Evolutionary conservation across 2,797 vertebrate species (phyloP).

Genomic region (Cephalopachus bancanus): DNA sequence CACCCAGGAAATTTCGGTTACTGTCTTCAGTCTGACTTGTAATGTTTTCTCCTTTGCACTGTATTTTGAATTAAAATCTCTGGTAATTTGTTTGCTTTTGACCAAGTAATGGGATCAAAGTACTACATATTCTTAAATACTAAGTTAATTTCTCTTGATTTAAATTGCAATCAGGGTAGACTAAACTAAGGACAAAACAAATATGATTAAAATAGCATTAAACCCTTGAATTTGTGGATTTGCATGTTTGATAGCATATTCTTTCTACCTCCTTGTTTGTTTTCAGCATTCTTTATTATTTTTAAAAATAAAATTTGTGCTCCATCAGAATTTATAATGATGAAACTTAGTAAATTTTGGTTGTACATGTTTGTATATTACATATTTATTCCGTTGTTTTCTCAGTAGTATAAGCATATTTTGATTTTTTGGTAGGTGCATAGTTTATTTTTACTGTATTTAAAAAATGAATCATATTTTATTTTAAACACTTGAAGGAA

Average conservation of each 20-base stretch:
- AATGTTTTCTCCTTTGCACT: slow-evolving; percentile 32
- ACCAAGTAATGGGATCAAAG: not conserved
- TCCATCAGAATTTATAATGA: slow-evolving; percentile 30
- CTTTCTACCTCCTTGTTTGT: not conserved
- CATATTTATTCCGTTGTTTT: not conserved
- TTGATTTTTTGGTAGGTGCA: not conserved
- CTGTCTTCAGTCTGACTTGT: not conserved
- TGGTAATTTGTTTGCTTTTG: slow-evolving; percentile 17
- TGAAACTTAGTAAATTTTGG: slow-evolving; percentile 43
- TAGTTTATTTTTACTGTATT: slow-evolving; percentile 59
- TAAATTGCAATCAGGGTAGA: not conserved
- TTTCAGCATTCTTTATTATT: slow-evolving; percentile 23
- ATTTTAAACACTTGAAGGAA: slow-evolving; percentile 47
- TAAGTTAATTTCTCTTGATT: slow-evolving; percentile 51
- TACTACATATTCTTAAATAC: slow-evolving; percentile 22
- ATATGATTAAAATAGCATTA: slow-evolving; percentile 44
- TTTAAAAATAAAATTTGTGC: slow-evolving; percentile 31
- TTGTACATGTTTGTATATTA: slow-evolving; percentile 1
- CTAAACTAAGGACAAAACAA: slow-evolving; percentile 46
- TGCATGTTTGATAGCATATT: slow-evolving; percentile 36
- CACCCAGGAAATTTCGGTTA: not conserved
- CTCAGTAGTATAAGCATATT: not conserved
- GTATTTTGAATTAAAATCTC: slow-evolving; percentile 66
- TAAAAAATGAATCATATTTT: not conserved
- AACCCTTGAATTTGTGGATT: not conserved